phyloP scores from a whole-genome alignment of 2,113 vertebrate genomes.

The Baryphthengus martii region DNA sequence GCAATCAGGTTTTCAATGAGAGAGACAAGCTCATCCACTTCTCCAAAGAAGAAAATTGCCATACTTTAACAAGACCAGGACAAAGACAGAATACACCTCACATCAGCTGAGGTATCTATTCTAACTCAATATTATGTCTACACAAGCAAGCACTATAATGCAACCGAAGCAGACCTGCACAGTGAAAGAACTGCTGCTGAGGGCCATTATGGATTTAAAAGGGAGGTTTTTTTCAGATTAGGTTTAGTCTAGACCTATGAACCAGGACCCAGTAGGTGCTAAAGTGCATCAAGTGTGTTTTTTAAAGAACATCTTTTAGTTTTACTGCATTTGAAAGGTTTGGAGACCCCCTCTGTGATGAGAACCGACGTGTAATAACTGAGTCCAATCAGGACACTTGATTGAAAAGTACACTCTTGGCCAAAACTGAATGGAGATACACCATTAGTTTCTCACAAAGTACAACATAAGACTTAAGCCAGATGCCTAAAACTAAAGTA shows the following conservation, averaged over 20 bases:
- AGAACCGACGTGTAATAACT: not conserved
- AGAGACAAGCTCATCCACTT: not conserved
- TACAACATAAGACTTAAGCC: not conserved
- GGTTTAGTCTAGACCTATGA: not conserved
- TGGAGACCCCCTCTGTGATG: fast-evolving
- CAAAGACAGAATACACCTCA: not conserved
- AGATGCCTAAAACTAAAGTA: not conserved
- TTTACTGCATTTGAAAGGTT: not conserved
- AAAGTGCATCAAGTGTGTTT: not conserved
- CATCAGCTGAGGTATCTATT: not conserved
- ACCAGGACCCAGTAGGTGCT: not conserved
- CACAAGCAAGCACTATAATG: fast-evolving
- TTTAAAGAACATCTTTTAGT: not conserved
- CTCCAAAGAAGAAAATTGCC: not conserved
- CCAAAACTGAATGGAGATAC: not conserved
- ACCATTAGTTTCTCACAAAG: not conserved
- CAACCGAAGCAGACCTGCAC: not conserved
- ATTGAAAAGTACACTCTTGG: not conserved
- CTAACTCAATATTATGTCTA: not conserved
- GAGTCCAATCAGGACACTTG: not conserved
- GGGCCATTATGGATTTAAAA: not conserved
- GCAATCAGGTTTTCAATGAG: not conserved
- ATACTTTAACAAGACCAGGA: not conserved
- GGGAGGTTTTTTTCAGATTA: not conserved
- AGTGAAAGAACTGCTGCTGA: not conserved